These are phyloP conservation scores for Melopsittacus undulatus DNA, from an alignment of 2,797 vertebrate species.

Conservation along the genomic window DNA sequence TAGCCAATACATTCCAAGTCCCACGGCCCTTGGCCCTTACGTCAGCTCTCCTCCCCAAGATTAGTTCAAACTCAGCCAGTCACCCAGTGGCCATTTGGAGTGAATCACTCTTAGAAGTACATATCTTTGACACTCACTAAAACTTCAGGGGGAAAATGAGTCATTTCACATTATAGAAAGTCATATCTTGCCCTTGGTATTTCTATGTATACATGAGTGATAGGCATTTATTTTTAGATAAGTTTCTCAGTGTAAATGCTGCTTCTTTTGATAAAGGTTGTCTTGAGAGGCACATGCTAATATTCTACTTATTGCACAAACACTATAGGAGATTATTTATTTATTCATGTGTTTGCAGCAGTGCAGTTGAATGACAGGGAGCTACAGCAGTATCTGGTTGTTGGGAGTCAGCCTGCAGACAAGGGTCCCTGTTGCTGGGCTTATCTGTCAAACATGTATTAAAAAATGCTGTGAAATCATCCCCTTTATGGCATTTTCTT, in stretches of 20 bases:
- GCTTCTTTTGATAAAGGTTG: conserved; percentile 38
- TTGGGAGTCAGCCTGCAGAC: conserved; percentile 22
- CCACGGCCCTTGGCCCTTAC: conserved; percentile 28
- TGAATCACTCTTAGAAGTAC: conserved; percentile 67
- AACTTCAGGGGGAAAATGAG: conserved; percentile 43
- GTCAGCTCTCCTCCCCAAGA: conserved; percentile 50
- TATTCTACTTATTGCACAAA: conserved; percentile 12
- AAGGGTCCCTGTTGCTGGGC: conserved; percentile 18
- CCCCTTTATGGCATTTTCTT: conserved; percentile 11
- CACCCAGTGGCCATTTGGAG: conserved; percentile 59
- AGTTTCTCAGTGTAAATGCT: conserved; percentile 45
- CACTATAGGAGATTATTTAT: conserved; percentile 12
- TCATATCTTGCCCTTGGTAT: conserved; percentile 66
- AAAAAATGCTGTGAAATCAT: conserved; percentile 13
- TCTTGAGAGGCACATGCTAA: conserved; percentile 38
- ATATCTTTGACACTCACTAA: conserved; percentile 23
- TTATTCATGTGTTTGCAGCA: not conserved
- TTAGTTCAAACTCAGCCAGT: conserved; percentile 53
- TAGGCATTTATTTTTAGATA: conserved; percentile 66
- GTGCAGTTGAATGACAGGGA: not conserved
- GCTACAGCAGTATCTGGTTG: not conserved
- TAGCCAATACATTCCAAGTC: conserved; percentile 46
- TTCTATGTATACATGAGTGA: conserved; percentile 57
- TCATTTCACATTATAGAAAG: conserved; percentile 60
- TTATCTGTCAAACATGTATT: not conserved